A percentile compares a stretch with the other conserved stretches of the same genome.
Conservation (phyloP, 1,140 invertebrate species). For the Phenacoccus solenopsis region DNA sequence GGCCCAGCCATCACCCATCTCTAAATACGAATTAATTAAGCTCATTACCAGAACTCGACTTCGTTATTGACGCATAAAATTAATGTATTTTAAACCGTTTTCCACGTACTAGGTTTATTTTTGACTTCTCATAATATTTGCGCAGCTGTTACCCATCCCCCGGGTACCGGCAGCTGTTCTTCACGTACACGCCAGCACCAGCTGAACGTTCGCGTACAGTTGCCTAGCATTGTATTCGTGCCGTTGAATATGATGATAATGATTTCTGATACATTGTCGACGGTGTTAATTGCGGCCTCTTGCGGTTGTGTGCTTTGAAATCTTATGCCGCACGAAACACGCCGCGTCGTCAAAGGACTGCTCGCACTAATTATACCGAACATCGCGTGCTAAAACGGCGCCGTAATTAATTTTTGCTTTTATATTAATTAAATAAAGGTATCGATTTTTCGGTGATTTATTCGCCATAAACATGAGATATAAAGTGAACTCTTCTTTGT, state of each 20-base stretch:
- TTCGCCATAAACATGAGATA: too few relatives aligned
- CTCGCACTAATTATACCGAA: too few relatives aligned
- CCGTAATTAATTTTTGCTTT: too few relatives aligned
- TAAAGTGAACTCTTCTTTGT: too few relatives aligned
- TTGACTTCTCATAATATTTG: slow-evolving; percentile 17
- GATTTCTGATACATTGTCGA: slow-evolving; percentile 12
- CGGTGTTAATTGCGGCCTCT: neutral
- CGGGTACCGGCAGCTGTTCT: neutral
- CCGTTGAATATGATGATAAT: slow-evolving; percentile 10
- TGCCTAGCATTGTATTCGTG: slow-evolving; percentile 5
- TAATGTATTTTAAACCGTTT: slow-evolving; percentile 12
- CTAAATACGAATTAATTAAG: too few relatives aligned
- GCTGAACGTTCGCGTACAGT: slow-evolving; percentile 4
- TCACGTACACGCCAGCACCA: neutral
- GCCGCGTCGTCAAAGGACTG: too few relatives aligned
- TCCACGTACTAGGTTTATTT: neutral
- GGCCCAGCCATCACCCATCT: too few relatives aligned
- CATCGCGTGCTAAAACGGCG: too few relatives aligned
- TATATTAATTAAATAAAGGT: too few relatives aligned
- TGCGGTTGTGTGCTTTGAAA: too few relatives aligned
- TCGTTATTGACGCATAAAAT: slow-evolving; percentile 6
- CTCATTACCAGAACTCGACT: neutral
- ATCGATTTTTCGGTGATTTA: too few relatives aligned
- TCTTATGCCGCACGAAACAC: too few relatives aligned
- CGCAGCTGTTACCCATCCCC: neutral